phyloP scores from a whole-genome alignment of 2,797 vertebrate species.

The Falco rusticolus region DNA sequence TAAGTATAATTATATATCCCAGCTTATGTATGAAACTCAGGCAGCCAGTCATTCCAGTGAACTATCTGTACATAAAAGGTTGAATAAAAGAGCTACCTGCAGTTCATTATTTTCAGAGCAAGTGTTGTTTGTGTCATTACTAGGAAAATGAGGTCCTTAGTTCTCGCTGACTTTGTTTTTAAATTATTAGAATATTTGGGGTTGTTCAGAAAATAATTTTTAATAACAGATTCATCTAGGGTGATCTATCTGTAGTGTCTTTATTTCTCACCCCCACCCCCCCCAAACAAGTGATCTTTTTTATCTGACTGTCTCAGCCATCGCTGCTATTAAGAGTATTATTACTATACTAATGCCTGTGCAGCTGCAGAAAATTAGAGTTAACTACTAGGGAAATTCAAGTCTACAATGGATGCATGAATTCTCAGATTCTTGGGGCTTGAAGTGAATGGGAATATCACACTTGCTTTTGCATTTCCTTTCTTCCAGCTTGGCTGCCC shows the following conservation, averaged over 20 bases:
- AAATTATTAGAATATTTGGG: neutral
- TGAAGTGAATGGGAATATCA: slow-evolving; percentile 29
- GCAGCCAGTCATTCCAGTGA: neutral
- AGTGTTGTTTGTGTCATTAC: neutral
- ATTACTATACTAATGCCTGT: slow-evolving; percentile 50
- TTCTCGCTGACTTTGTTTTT: neutral
- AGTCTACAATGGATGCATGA: slow-evolving; percentile 33
- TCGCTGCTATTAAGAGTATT: slow-evolving; percentile 45
- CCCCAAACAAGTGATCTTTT: neutral
- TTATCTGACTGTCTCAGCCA: slow-evolving; percentile 24
- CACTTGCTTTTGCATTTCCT: neutral
- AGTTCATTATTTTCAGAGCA: slow-evolving; percentile 17
- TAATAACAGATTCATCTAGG: neutral
- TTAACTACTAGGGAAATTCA: slow-evolving; percentile 56
- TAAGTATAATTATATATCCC: neutral
- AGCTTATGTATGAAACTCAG: neutral
- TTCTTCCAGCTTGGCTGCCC: neutral
- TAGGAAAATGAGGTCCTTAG: neutral
- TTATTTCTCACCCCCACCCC: neutral
- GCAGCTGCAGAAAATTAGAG: slow-evolving; percentile 71
- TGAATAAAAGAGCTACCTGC: neutral
- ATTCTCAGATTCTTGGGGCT: slow-evolving; percentile 23
- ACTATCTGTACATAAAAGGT: neutral
- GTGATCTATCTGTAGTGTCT: neutral
- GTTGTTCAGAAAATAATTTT: neutral